Evolutionary conservation across 2,113 vertebrate species (phyloP).

Genomic region (Jaculus jaculus): DNA sequence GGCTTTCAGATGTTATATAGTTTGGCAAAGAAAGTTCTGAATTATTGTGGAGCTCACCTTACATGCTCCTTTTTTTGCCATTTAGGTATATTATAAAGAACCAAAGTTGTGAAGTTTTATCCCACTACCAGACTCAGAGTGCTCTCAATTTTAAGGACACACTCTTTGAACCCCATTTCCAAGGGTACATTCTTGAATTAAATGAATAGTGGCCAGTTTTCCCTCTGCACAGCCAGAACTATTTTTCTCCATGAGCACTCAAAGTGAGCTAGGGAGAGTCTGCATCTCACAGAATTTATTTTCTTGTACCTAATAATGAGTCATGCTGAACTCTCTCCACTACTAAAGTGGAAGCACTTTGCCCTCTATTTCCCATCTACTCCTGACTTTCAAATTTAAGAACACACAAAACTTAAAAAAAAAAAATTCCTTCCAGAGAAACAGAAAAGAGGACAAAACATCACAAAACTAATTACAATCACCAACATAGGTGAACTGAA

Average conservation of each 20-base stretch:
- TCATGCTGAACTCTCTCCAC: background rate
- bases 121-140: background rate
- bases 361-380: background rate
- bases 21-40: background rate
- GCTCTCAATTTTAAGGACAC: background rate
- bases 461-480: conserved; percentile 34
- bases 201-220: background rate
- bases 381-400: background rate
- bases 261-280: background rate
- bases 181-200: conserved; percentile 1
- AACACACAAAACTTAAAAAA: background rate
- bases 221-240: background rate
- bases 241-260: background rate
- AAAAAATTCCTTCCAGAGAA: conserved; percentile 11
- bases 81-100: background rate
- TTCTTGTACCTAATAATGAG: conserved; percentile 31
- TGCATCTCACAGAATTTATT: conserved; percentile 13
- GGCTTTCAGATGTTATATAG: background rate
- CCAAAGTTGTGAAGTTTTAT: background rate
- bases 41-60: too few relatives aligned
- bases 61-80: too few relatives aligned
- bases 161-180: background rate
- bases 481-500: conserved; percentile 44
- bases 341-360: background rate
- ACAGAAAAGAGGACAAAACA: background rate